Evolutionary conservation across 2,113 vertebrate genomes (phyloP).

Genomic region (Catharus fuscescens): DNA sequence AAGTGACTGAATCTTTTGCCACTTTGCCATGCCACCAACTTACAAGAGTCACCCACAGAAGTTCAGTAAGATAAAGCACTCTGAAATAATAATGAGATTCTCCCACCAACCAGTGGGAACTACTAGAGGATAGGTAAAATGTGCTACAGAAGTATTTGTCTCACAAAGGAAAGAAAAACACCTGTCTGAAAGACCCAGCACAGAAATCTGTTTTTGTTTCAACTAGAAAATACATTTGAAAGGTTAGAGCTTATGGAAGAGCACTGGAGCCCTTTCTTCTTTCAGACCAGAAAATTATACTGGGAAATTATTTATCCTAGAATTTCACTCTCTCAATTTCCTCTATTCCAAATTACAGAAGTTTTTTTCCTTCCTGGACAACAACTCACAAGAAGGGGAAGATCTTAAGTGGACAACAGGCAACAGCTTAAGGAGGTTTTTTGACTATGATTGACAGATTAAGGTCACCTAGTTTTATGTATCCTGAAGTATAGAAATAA

Average conservation of each 20-base stretch:
- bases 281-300: not conserved
- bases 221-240: not conserved
- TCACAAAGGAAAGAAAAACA: not conserved
- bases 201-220: not conserved
- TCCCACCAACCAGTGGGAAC: not conserved
- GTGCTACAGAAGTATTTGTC: not conserved
- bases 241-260: not conserved
- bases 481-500: not conserved
- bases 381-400: not conserved
- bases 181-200: not conserved
- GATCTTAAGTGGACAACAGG: not conserved
- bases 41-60: not conserved
- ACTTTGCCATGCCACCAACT: not conserved
- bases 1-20: not conserved
- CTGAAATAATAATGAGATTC: not conserved
- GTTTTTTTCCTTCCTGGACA: not conserved
- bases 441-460: not conserved
- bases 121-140: not conserved
- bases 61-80: not conserved
- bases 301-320: not conserved
- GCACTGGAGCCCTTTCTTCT: not conserved
- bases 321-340: not conserved
- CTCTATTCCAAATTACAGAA: not conserved
- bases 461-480: not conserved
- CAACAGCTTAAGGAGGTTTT: not conserved